Conservation (phyloP, 2,888 invertebrate species). For the Cosmia trapezina region DNA sequence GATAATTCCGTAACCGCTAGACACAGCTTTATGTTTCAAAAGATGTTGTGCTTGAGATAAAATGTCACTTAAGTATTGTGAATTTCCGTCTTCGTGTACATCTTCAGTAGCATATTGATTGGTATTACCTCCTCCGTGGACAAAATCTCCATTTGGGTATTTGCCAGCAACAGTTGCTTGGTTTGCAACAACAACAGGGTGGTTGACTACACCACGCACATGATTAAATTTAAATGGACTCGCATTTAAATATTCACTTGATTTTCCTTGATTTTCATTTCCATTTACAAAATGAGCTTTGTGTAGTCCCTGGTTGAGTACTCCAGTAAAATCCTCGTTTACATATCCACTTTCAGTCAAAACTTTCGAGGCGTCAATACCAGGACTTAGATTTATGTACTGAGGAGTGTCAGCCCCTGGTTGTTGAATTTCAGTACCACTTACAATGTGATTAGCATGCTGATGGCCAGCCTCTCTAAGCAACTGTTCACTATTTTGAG, state of each 20-base stretch:
- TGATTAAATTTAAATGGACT: no score
- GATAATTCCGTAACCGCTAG: background rate
- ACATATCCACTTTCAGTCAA: background rate
- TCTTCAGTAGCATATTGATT: background rate
- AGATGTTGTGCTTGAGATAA: slow-evolving; percentile 7
- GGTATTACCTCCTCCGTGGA: background rate
- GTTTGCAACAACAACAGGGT: background rate
- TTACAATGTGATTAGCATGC: background rate
- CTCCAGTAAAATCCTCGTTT: background rate
- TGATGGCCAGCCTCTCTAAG: background rate
- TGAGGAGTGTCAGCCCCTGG: background rate
- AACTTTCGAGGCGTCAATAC: background rate
- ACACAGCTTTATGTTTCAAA: background rate
- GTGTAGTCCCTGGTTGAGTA: background rate
- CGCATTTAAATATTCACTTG: background rate
- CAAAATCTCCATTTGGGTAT: background rate
- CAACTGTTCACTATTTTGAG: background rate
- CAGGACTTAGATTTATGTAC: background rate
- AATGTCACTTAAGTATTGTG: slow-evolving; percentile 6
- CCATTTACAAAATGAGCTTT: no score
- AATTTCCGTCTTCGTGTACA: background rate
- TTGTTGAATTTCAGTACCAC: background rate
- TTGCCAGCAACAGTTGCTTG: background rate
- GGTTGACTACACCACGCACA: background rate
- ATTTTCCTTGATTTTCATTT: no score